Evolutionary conservation across 2,113 vertebrate species (phyloP).

Genomic region (Ctenomys sociabilis): DNA sequence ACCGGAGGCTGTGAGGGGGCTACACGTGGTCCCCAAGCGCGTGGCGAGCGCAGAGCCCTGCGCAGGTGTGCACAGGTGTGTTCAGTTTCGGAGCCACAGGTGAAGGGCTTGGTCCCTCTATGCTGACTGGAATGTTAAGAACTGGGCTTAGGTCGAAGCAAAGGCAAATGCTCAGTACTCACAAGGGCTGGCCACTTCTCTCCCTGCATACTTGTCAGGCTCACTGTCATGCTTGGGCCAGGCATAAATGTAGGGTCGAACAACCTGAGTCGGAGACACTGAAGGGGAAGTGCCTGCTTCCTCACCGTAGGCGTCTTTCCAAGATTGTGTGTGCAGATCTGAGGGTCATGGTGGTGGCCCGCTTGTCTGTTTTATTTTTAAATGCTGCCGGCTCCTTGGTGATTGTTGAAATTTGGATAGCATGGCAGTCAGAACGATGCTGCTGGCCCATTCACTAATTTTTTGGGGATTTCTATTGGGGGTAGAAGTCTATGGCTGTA

Average conservation of each 20-base stretch:
- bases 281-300: neutral
- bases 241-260: neutral
- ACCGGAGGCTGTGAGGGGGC: constrained; percentile 73
- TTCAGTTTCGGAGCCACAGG: constrained; percentile 24
- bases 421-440: neutral
- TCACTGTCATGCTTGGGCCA: neutral
- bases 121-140: neutral
- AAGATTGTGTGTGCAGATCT: neutral
- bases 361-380: neutral
- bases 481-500: neutral
- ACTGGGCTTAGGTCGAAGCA: neutral
- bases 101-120: constrained; percentile 11
- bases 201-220: neutral
- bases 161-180: neutral
- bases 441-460: neutral
- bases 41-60: constrained; percentile 43
- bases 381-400: neutral
- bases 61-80: neutral
- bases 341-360: neutral
- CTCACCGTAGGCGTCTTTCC: neutral
- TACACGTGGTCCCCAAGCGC: constrained; percentile 79
- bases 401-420: neutral
- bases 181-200: neutral
- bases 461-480: neutral
- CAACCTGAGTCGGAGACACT: neutral